Evolutionary conservation across 1,140 invertebrate species (phyloP).

Genomic region (Nomia melanderi): DNA sequence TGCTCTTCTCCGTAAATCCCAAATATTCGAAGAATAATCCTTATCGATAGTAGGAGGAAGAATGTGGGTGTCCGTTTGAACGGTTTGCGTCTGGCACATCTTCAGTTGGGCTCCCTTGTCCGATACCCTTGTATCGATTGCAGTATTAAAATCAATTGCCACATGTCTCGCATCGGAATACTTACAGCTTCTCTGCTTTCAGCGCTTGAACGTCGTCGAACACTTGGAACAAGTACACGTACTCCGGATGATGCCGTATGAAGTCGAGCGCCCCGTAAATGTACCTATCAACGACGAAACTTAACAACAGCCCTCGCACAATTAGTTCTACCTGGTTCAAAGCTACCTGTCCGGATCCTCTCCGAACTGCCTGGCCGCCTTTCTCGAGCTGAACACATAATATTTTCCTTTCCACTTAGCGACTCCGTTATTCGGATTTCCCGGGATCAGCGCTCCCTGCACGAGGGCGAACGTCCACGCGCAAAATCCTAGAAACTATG

Average conservation of each 20-base stretch:
- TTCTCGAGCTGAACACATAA: constrained; percentile 83
- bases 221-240: constrained; percentile 83
- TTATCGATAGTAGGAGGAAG: constrained; percentile 83
- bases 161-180: constrained; percentile 41
- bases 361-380: constrained; percentile 82
- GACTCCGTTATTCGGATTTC: constrained; percentile 85
- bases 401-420: constrained; percentile 81
- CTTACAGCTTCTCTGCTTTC: constrained; percentile 72
- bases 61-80: constrained; percentile 88
- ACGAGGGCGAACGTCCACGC: constrained; percentile 82
- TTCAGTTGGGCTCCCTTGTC: constrained; percentile 51
- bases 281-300: constrained; percentile 76
- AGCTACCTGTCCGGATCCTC: constrained; percentile 82
- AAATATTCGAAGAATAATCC: constrained; percentile 88
- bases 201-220: constrained; percentile 80
- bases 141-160: constrained; percentile 2
- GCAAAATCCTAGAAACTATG: constrained; percentile 86
- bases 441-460: constrained; percentile 84
- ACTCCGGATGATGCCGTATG: constrained; percentile 81
- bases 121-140: constrained; percentile 51
- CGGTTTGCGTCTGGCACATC: constrained; percentile 81
- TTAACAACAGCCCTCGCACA: not conserved
- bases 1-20: constrained; percentile 87
- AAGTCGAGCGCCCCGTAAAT: constrained; percentile 82
- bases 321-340: constrained; percentile 1